Percentiles rank a stretch among this genome's conserved stretches.
Evolutionary conservation across 2,888 invertebrate species (phyloP).

Genomic region (Strigamia maritima): DNA sequence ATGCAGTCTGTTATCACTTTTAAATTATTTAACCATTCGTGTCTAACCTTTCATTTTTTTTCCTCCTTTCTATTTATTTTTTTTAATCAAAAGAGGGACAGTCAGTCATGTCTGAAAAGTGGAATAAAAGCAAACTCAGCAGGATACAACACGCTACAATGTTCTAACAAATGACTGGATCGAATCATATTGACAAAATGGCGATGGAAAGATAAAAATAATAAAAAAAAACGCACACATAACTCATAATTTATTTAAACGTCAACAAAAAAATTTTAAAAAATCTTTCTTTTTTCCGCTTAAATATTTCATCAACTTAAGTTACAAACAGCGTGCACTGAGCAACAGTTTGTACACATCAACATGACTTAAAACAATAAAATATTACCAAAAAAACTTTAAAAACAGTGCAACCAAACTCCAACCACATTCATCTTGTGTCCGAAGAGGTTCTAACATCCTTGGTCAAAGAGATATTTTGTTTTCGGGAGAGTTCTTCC

Average conservation of each 20-base stretch:
- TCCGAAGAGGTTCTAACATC: background rate
- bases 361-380: background rate
- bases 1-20: background rate
- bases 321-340: background rate
- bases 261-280: background rate
- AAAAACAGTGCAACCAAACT: background rate
- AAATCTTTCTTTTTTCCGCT: background rate
- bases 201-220: background rate
- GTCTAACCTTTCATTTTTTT: background rate
- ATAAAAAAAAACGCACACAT: background rate
- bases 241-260: constrained; percentile 13
- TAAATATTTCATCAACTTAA: constrained; percentile 4
- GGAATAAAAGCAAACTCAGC: constrained; percentile 23
- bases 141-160: constrained; percentile 10
- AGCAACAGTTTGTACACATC: background rate
- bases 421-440: background rate
- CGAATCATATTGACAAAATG: constrained; percentile 16
- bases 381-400: background rate
- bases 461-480: background rate
- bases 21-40: background rate
- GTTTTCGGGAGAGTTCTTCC: background rate
- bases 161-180: constrained; percentile 20
- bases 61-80: background rate
- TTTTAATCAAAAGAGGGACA: background rate
- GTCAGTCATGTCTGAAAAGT: constrained; percentile 3